Evolutionary conservation across 2,797 vertebrate species (phyloP).

Genomic region (Hybognathus amarus): DNA sequence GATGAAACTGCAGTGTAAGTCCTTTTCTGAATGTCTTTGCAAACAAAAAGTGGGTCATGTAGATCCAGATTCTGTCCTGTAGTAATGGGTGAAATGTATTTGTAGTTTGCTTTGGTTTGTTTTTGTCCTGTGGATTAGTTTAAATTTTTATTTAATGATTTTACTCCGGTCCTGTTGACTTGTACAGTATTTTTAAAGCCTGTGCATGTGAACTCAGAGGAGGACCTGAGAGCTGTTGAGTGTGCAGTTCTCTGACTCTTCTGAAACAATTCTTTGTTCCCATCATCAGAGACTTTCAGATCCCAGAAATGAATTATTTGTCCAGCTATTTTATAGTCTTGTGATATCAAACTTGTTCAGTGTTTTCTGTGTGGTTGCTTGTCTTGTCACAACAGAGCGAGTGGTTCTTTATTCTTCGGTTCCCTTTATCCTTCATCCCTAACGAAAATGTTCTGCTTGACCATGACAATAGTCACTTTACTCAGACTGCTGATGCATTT

Average conservation of each 20-base stretch:
- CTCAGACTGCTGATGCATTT: background rate
- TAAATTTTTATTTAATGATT: conserved; percentile 58
- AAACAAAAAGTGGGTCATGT: conserved; percentile 39
- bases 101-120: conserved; percentile 51
- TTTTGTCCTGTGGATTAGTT: conserved; percentile 59
- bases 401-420: background rate
- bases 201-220: conserved; percentile 54
- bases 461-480: background rate
- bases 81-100: conserved; percentile 41
- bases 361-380: background rate
- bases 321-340: conserved; percentile 48
- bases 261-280: conserved; percentile 58
- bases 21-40: conserved; percentile 60
- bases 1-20: conserved; percentile 52
- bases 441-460: background rate
- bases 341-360: background rate
- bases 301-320: conserved; percentile 78
- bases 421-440: background rate
- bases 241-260: conserved; percentile 54
- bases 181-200: conserved; percentile 25
- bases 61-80: conserved; percentile 55
- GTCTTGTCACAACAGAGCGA: background rate
- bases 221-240: conserved; percentile 32
- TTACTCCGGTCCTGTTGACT: conserved; percentile 40
- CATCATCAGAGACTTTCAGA: conserved; percentile 60